phyloP scores from a whole-genome alignment of 1,140 invertebrate species.

The Listronotus bonariensis region DNA sequence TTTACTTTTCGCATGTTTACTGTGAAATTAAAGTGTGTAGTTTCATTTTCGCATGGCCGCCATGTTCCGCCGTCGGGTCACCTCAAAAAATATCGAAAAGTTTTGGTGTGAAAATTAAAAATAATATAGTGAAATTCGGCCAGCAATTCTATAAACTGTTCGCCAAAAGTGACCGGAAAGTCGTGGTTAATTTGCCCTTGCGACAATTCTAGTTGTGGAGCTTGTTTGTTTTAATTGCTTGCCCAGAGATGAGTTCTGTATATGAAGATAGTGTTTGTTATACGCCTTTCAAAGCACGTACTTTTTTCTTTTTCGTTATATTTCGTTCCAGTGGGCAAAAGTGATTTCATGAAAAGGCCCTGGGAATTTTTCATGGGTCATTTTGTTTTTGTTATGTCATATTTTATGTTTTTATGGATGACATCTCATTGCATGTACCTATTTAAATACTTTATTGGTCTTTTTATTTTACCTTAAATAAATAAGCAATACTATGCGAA shows the following conservation, averaged over 20 bases:
- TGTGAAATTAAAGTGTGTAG: slow-evolving; percentile 47
- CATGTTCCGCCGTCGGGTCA: slow-evolving; percentile 47
- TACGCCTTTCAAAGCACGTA: slow-evolving; percentile 53
- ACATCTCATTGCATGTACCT: not conserved
- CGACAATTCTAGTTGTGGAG: slow-evolving; percentile 32
- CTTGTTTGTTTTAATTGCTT: slow-evolving; percentile 46
- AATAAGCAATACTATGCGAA: too few relatives aligned
- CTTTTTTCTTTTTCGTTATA: slow-evolving; percentile 36
- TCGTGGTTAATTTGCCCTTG: slow-evolving; percentile 1
- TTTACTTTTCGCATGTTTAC: slow-evolving; percentile 51
- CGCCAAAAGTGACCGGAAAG: slow-evolving; percentile 11
- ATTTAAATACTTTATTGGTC: too few relatives aligned
- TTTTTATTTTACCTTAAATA: too few relatives aligned
- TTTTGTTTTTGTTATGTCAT: slow-evolving; percentile 12
- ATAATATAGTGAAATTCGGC: slow-evolving; percentile 14
- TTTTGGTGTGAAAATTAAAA: slow-evolving; percentile 12
- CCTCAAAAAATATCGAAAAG: slow-evolving; percentile 13
- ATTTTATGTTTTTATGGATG: slow-evolving; percentile 4
- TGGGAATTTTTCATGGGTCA: not conserved
- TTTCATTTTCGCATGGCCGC: slow-evolving; percentile 52
- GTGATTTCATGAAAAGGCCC: slow-evolving; percentile 42
- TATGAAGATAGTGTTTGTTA: slow-evolving; percentile 41
- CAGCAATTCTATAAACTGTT: slow-evolving; percentile 11
- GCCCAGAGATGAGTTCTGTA: slow-evolving; percentile 47
- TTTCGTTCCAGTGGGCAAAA: slow-evolving; percentile 26